Evolutionary conservation across 2,113 vertebrate genomes (phyloP).

Genomic region (Otolemur garnettii): DNA sequence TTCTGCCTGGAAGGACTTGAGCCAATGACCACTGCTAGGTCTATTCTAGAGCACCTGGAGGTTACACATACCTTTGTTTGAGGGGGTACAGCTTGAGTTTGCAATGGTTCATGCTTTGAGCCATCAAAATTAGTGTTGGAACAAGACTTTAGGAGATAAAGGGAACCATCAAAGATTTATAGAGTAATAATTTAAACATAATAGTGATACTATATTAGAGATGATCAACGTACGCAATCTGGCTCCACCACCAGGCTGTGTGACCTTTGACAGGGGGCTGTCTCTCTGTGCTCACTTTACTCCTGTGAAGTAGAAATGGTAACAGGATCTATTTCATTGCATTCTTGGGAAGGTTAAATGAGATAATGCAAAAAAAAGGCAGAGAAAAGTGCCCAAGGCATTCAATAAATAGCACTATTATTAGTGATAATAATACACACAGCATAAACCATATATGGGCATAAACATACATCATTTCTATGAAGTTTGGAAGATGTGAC

Average conservation of each 20-base stretch:
- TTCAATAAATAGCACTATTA: not conserved
- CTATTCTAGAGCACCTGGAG: not conserved
- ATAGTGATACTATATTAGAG: not conserved
- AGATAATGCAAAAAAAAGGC: not conserved
- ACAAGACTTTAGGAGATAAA: not conserved
- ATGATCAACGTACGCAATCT: not conserved
- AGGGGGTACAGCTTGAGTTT: not conserved
- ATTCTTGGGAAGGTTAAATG: not conserved
- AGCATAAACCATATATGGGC: too few species aligned
- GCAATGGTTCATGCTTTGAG: not conserved
- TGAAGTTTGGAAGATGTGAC: not conserved
- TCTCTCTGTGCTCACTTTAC: not conserved
- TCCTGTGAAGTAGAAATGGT: not conserved
- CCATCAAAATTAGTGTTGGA: not conserved
- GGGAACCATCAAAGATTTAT: not conserved
- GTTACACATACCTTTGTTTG: not conserved
- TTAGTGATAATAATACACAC: not conserved
- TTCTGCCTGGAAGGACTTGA: not conserved
- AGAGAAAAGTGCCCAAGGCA: not conserved
- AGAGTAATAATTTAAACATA: not conserved
- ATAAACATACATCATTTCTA: not conserved
- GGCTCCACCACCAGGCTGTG: not conserved
- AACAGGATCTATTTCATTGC: not conserved
- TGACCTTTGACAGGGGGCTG: not conserved
- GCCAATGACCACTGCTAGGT: not conserved